Base-by-base conservation (phyloP, 2,888 invertebrate genomes). In the Liodrosophila aerea region DNA sequence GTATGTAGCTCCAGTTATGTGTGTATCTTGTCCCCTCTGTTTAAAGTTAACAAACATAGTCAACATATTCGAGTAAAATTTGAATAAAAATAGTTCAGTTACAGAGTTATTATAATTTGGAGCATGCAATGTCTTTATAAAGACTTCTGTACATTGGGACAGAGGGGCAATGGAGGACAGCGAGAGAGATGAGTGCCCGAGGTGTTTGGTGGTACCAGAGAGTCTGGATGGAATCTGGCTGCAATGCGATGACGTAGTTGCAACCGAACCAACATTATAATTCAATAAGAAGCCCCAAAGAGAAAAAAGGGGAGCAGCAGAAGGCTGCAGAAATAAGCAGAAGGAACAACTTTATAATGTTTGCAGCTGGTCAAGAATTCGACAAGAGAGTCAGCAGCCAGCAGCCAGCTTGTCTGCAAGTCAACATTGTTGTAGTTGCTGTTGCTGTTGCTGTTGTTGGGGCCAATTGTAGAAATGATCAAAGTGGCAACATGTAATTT, bases 391-490 rank as follows among this genome's bases (percentile, higher is more conserved):
- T 66, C 58, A 63, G 73, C 58, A 70, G 63, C 62, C 74, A 61
- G 82, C 82, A 78, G 78, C 82, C 81, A 84, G 65, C 27, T 50
- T 74, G 82, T 77, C 81, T 81, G 85, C 75, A 12, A 18, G 16
- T 15, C 43, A 53, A 45, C 52, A 41, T 47, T 40, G 22, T 27
- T 46, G 43, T 22, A 16, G 51, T 12, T 36, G 40, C 12, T 53
- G 54, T 33, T 41, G 61, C 66, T 63, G 65, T 41, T 54, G 71
- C 49, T 77, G 61, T 52, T 74, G 67, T 71, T 75, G 73, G 29
- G 68, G 66, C 74, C 82, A 82, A 82, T 82, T 85, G 85, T 57
- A 85, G 85, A 82, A 82, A 84, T 85, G 74, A 82, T 82, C 69
- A 78, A 70, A 68, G 76, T 65, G 66, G 74, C 66, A 82, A 85